Evolutionary conservation across 1,140 invertebrate genomes (phyloP), one percentile per base, ranked within the genome.

Genomic region (Marisa cornuarietis): DNA sequence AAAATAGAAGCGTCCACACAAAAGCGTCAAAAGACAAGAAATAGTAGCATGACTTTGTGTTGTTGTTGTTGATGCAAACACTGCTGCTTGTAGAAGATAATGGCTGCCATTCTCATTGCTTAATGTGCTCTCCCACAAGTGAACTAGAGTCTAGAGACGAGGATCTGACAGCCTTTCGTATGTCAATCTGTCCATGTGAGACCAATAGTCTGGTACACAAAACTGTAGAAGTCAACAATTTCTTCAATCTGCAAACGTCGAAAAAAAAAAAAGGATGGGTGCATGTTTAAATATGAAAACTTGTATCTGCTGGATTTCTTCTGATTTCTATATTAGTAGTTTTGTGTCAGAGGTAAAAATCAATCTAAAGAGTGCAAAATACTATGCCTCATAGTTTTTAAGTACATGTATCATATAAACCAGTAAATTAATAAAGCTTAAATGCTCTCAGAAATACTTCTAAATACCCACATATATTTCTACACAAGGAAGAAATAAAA

Each of bases 171-270:
- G 13, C 73, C 26, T 16, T 42, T 0, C 31, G 54, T 66, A 58
- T 26, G 68, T 82, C 81, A 89, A 51, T 89, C 85, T n/a, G 83
- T 91, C 86, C 95, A 95, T 83, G 94, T 88, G 58, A 96, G 91
- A 58, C 94, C 94, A 69, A 98, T 91, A 72, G 94, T 93, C 89
- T 94, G 94, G n/a, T 94, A 94, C 79, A 98, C 94, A 91, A 98
- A 98, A 84, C 95, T 94, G 87, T 96, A 93, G 81, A 97, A 95
- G 85, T 98, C 96, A 0, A 95, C 95, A 79, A 94, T 92, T 91
- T 98, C 96, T 83, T 97, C 96, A 87, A 98, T 98, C 94, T 96
- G 92, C 79, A 94, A 71, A 72, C 10, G 24, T 51, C 61, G n/a
- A n/a, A 79, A 22, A 22, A 65, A 52, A 11, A 71, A 51, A 42